phyloP scores from a whole-genome alignment of 2,888 invertebrate genomes.

The Parnassius glacialis region DNA sequence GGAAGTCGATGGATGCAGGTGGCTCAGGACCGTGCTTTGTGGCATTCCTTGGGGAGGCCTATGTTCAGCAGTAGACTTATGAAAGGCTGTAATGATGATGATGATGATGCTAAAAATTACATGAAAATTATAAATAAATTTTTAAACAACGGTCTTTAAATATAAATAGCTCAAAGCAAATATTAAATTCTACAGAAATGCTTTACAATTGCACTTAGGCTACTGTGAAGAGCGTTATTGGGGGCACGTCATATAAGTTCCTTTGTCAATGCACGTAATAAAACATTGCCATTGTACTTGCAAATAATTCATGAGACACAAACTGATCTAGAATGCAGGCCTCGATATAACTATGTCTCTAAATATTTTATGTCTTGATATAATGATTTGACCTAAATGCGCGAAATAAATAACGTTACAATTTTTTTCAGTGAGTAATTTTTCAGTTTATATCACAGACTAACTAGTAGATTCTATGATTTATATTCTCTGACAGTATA shows the following conservation, averaged over 20 bases:
- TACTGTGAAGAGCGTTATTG: neutral
- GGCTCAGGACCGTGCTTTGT: too few relatives aligned
- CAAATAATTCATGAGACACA: constrained; percentile 9
- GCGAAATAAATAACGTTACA: constrained; percentile 1
- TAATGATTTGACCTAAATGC: constrained; percentile 18
- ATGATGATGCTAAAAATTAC: too few relatives aligned
- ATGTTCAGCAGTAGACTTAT: too few relatives aligned
- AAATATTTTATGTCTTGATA: constrained; percentile 13
- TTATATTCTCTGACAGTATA: too few relatives aligned
- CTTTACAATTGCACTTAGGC: neutral
- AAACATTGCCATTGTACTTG: neutral
- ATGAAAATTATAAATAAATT: too few relatives aligned
- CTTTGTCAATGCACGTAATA: constrained; percentile 8
- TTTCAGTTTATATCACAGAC: neutral
- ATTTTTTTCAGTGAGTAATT: constrained; percentile 12
- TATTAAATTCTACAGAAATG: neutral
- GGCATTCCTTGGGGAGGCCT: too few relatives aligned
- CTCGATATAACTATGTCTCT: constrained; percentile 4
- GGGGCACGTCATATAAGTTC: neutral
- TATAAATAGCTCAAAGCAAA: too few relatives aligned
- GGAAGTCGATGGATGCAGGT: too few relatives aligned
- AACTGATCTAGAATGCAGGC: neutral
- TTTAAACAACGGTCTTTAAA: too few relatives aligned
- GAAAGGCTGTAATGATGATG: too few relatives aligned
- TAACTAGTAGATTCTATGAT: too few relatives aligned